A percentile compares a stretch with the other conserved stretches of the same genome.
These are phyloP conservation scores for Agrotis exclamationis DNA, from an alignment of 2,888 invertebrate genomes.

Conservation along the genomic window DNA sequence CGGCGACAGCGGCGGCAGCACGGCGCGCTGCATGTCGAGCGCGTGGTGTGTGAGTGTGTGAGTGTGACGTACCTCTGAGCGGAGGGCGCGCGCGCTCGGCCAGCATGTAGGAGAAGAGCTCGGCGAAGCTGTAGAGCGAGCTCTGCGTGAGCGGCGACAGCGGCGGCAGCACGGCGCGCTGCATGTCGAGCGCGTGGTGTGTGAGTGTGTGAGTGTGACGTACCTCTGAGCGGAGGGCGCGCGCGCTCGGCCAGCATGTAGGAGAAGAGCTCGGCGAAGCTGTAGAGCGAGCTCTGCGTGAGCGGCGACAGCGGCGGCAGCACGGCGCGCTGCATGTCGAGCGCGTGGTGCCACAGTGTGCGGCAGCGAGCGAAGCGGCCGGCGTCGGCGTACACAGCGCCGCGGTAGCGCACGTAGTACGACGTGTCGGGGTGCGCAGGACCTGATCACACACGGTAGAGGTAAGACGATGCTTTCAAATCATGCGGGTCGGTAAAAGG, in stretches of 20 bases:
- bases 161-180: conserved; percentile 97
- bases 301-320: conserved; percentile 98
- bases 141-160: conserved; percentile 98
- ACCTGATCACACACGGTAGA: conserved; percentile 77
- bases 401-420: conserved; percentile 98
- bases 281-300: conserved; percentile 98
- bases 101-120: conserved; percentile 98
- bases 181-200: conserved; percentile 99
- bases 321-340: conserved; percentile 98
- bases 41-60: conserved; percentile 99
- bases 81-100: conserved; percentile 95
- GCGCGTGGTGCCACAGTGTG: conserved; percentile 98
- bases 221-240: conserved; percentile 92
- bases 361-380: conserved; percentile 98
- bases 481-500: no score
- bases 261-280: conserved; percentile 98
- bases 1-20: conserved; percentile 97
- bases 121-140: conserved; percentile 98
- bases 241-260: conserved; percentile 98
- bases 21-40: conserved; percentile 98
- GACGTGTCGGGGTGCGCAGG: conserved; percentile 99
- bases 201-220: conserved; percentile 94
- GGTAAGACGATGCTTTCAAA: no score
- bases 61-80: conserved; percentile 84
- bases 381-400: conserved; percentile 98